Evolutionary conservation across 2,113 vertebrate genomes (phyloP).

Genomic region (Paradisaea rubra): DNA sequence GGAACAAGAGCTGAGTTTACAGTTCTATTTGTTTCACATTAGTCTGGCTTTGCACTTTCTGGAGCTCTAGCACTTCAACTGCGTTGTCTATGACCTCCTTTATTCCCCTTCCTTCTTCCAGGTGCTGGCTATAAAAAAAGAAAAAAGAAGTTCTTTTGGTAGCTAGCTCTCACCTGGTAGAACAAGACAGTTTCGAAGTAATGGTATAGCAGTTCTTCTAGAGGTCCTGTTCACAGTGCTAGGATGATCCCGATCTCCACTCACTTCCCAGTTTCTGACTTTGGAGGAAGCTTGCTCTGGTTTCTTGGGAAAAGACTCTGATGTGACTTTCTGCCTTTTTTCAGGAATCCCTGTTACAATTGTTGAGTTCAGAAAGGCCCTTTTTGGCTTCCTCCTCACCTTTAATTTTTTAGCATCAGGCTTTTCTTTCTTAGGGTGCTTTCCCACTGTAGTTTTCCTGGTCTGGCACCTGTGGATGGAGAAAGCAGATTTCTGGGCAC

Average conservation of each 20-base stretch:
- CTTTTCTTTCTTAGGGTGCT: constrained; percentile 56
- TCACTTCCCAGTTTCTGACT: background rate
- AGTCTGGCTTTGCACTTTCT: background rate
- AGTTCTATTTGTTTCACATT: constrained; percentile 6
- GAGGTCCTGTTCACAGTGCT: constrained; percentile 1
- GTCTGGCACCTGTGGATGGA: constrained; percentile 27
- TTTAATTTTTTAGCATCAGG: constrained; percentile 34
- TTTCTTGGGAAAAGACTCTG: constrained; percentile 32
- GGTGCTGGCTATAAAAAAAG: background rate
- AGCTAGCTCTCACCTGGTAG: constrained; percentile 8
- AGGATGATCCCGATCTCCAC: background rate
- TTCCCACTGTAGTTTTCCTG: constrained; percentile 43
- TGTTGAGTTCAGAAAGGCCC: constrained; percentile 11
- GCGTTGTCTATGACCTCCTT: background rate
- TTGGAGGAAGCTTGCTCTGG: background rate
- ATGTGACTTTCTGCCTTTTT: constrained; percentile 1
- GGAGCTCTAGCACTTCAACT: background rate
- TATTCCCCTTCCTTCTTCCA: background rate
- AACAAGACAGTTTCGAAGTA: constrained; percentile 43
- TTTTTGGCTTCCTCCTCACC: constrained; percentile 13
- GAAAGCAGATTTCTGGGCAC: constrained; percentile 42
- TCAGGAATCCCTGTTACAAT: background rate
- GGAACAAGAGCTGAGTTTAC: constrained; percentile 23
- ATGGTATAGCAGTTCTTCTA: background rate
- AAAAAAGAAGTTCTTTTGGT: background rate